Evolutionary conservation across 2,888 invertebrate species (phyloP), one percentile per base, ranked within the genome.

Genomic region (Dryomyza anilis): DNA sequence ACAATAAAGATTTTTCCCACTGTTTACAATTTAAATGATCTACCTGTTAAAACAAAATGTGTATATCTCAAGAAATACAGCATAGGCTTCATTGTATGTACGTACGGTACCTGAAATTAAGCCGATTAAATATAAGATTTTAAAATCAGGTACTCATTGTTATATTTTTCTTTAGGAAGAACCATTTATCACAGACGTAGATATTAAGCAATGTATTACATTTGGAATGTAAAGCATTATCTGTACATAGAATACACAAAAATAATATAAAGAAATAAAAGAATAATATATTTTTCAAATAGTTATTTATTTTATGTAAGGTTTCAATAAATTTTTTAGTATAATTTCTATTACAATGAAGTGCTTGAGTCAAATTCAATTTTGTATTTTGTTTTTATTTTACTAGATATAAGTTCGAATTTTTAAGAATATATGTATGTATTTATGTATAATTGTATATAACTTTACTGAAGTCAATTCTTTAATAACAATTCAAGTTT

Each of bases 251-350:
- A 33, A 33, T 12, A 33, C 33, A 12, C 12, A 33, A 33, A 33
- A 33, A 12, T 12, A 6, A 6, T 33, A 33, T 12, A 33, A 33
- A 33, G 6, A 33, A 8, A 33, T 33, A 12, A 33, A 33, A 6
- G 12, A 39, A 39, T 14, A 39, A 39, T 39, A 39, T 3, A 39
- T n/a, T 7, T 50, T 50, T 59, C 45, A 57, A 53, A 57, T 57
- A 63, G 46, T 66, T 66, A 69, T 56, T 61, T 65, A 63, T 33
- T 57, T 57, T 27, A 64, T 64, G 56, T 61, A 67, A 53, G 50
- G 21, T 64, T 68, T 66, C 60, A 65, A 53, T 52, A 53, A 70
- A 67, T 64, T 64, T 52, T 55, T 61, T n/a, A 25, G 12, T 56
- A 52, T 46, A 56, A 56, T 55, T 61, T 61, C 23, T 50, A 53